phyloP scores from a whole-genome alignment of 1,140 invertebrate species.

The Idris sp. region DNA sequence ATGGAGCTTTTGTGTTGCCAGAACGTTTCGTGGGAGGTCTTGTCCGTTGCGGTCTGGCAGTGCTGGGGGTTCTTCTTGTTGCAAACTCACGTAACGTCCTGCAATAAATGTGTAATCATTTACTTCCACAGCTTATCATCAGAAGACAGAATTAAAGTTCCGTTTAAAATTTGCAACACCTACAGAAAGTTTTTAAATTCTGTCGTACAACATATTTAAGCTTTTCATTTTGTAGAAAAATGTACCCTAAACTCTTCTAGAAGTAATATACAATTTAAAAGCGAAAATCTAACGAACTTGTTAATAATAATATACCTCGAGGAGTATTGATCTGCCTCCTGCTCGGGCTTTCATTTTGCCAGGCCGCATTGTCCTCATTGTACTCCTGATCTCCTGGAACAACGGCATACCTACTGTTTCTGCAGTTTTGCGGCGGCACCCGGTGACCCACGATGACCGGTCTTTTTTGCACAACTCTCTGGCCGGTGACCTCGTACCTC shows the following conservation, averaged over 20 bases:
- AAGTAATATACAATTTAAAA: no score
- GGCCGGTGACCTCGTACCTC: slow-evolving; percentile 67
- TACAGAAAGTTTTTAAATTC: no score
- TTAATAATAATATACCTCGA: no score
- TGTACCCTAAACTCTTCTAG: no score
- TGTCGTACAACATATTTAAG: no score
- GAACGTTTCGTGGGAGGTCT: slow-evolving; percentile 78
- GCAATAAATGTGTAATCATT: no score
- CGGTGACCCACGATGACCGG: slow-evolving; percentile 54
- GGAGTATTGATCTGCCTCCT: slow-evolving; percentile 65
- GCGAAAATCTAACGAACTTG: no score
- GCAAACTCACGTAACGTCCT: slow-evolving; percentile 74
- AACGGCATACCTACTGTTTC: slow-evolving; percentile 62
- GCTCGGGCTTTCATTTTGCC: slow-evolving; percentile 38
- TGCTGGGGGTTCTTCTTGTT: slow-evolving; percentile 71
- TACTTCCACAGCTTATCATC: no score
- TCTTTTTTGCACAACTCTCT: slow-evolving; percentile 58
- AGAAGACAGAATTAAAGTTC: no score
- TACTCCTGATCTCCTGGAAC: slow-evolving; percentile 64
- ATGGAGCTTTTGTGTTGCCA: slow-evolving; percentile 86
- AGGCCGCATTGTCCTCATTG: slow-evolving; percentile 47
- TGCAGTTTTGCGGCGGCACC: slow-evolving; percentile 53
- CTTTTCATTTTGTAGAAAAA: no score
- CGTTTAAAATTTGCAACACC: no score
- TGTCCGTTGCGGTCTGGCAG: slow-evolving; percentile 68